Percentiles rank a stretch among this genome's conserved stretches.
Conservation (phyloP, 2,113 vertebrate species). For the Anoplopoma fimbria region DNA sequence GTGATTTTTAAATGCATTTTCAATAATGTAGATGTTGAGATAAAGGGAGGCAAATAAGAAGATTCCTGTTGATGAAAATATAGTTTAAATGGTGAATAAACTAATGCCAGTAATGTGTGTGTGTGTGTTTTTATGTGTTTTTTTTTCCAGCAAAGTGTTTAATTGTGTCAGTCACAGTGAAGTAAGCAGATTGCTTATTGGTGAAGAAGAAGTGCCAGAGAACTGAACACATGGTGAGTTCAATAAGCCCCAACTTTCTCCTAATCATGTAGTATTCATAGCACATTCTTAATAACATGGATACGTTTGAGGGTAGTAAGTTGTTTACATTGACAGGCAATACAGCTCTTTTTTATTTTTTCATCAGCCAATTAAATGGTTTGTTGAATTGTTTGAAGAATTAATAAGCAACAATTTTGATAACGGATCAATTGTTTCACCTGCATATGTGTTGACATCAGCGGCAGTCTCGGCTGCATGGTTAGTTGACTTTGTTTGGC, state of each 20-base stretch:
- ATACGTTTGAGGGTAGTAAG: not conserved
- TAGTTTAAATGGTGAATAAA: not conserved
- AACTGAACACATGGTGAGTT: constrained; percentile 86
- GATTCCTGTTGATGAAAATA: not conserved
- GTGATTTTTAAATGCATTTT: not conserved
- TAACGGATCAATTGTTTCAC: not conserved
- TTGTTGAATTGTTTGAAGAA: not conserved
- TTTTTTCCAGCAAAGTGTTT: constrained; percentile 21
- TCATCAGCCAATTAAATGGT: not conserved
- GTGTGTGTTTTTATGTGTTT: no score
- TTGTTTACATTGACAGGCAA: not conserved
- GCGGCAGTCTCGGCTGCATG: not conserved
- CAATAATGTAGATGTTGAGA: not conserved
- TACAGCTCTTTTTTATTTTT: not conserved
- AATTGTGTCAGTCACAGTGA: constrained; percentile 61
- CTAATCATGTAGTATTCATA: not conserved
- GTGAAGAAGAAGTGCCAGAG: constrained; percentile 73
- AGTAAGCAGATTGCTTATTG: constrained; percentile 73
- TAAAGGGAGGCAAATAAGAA: not conserved
- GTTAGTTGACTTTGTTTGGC: constrained; percentile 5
- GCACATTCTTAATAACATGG: not conserved
- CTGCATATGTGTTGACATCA: not conserved
- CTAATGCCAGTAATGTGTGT: not conserved
- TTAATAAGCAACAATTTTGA: not conserved
- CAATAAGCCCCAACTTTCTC: not conserved